Percentiles rank a stretch among this genome's conserved stretches.
These are phyloP conservation scores for Machimus atricapillus DNA, from an alignment of 2,888 invertebrate species.

Conservation along the genomic window DNA sequence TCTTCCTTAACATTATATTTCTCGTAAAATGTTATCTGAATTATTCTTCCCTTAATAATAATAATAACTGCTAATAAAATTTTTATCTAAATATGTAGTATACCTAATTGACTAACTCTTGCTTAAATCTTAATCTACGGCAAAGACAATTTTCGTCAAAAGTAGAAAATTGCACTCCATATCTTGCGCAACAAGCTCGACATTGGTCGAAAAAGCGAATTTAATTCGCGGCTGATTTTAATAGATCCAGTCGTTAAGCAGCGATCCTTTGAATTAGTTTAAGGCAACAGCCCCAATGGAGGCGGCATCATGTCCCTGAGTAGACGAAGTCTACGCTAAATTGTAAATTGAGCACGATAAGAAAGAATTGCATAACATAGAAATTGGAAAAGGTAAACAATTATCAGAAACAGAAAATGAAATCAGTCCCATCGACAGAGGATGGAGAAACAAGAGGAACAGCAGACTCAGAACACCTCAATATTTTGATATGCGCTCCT, in stretches of 20 bases:
- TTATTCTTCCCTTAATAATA: too few species aligned
- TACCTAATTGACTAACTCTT: neutral
- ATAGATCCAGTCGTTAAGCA: neutral
- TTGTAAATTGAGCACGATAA: neutral
- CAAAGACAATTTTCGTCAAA: neutral
- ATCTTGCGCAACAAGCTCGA: neutral
- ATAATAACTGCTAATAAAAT: neutral
- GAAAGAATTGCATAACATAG: constrained; percentile 13
- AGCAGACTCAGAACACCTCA: constrained; percentile 32
- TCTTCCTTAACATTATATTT: too few species aligned
- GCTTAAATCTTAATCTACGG: neutral
- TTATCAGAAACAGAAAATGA: constrained; percentile 25
- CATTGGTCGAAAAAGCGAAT: neutral
- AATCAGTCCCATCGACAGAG: neutral
- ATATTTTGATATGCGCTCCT: constrained; percentile 38
- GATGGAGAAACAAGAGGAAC: constrained; percentile 4
- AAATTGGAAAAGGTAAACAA: constrained; percentile 23
- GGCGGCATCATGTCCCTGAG: neutral
- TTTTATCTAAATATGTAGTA: neutral
- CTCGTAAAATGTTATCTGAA: too few species aligned
- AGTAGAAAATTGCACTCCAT: neutral
- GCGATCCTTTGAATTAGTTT: neutral
- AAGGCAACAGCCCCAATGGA: neutral
- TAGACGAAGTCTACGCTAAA: neutral
- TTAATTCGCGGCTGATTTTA: neutral